phyloP scores from a whole-genome alignment of 1,140 invertebrate species.

The Triops cancriformis region DNA sequence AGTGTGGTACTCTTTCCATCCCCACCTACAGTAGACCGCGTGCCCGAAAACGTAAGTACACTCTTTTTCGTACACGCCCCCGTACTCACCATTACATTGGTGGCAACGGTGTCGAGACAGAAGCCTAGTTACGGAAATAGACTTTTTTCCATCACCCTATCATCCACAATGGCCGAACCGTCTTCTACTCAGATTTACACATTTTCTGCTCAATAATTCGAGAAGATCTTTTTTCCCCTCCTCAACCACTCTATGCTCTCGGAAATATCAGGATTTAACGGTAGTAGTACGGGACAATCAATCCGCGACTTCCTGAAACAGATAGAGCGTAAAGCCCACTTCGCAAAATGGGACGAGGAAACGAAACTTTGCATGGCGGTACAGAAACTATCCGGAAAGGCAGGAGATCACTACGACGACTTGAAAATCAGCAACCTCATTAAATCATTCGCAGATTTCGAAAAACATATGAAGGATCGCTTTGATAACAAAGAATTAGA shows the following conservation, averaged over 20 bases:
- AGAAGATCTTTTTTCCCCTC: neutral
- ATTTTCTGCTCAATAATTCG: slow-evolving; percentile 23
- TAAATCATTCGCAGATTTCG: no score
- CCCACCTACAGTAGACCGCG: no score
- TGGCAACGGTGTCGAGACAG: neutral
- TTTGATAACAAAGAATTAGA: no score
- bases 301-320: neutral
- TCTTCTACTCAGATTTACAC: slow-evolving; percentile 20
- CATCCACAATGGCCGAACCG: slow-evolving; percentile 22
- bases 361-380: no score
- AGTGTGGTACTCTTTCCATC: no score
- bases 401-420: no score
- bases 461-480: no score
- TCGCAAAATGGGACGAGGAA: no score
- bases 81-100: neutral
- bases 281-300: neutral
- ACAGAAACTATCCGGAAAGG: no score
- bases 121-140: slow-evolving; percentile 22
- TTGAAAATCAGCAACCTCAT: no score
- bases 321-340: neutral
- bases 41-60: no score
- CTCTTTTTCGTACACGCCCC: no score
- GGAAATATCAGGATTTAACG: neutral
- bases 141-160: slow-evolving; percentile 26
- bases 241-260: neutral